Evolutionary conservation across 2,888 invertebrate species (phyloP).

Genomic region (Nysson spinosus): DNA sequence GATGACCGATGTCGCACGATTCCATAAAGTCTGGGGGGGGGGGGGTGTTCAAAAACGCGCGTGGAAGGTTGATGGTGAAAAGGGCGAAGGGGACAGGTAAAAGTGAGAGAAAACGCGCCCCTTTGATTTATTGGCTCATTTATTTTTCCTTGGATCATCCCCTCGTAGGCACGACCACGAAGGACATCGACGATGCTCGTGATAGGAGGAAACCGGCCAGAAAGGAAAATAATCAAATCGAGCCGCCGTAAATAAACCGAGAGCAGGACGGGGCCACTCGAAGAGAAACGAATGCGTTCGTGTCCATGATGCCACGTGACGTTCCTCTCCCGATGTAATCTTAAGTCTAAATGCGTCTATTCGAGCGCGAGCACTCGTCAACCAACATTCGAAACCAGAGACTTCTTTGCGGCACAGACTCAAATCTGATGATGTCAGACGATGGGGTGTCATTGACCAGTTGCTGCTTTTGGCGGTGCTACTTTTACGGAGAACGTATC

Average conservation of each 20-base stretch:
- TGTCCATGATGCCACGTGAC: constrained; percentile 20
- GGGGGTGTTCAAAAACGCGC: constrained; percentile 12
- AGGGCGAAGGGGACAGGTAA: background rate
- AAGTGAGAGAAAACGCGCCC: background rate
- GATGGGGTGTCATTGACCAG: background rate
- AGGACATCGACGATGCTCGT: constrained; percentile 7
- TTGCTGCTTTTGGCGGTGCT: background rate
- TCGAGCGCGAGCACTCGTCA: constrained; percentile 18
- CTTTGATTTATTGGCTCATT: constrained; percentile 42
- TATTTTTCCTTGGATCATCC: constrained; percentile 28
- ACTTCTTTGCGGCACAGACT: constrained; percentile 8
- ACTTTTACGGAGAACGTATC: background rate
- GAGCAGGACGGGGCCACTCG: background rate
- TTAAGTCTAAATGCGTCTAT: constrained; percentile 44
- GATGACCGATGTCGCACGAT: background rate
- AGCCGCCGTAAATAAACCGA: constrained; percentile 32
- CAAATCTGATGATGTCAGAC: constrained; percentile 32
- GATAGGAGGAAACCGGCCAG: constrained; percentile 15
- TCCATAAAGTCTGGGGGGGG: constrained; percentile 6
- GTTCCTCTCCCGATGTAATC: constrained; percentile 30
- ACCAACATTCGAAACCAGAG: constrained; percentile 5
- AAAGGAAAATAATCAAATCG: constrained; percentile 35
- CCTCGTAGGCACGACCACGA: constrained; percentile 7
- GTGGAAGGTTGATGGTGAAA: background rate
- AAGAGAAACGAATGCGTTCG: constrained; percentile 15